Percentiles rank a stretch among this genome's conserved stretches.
Conservation (phyloP, 2,888 invertebrate species). For the Oligia strigilis region DNA sequence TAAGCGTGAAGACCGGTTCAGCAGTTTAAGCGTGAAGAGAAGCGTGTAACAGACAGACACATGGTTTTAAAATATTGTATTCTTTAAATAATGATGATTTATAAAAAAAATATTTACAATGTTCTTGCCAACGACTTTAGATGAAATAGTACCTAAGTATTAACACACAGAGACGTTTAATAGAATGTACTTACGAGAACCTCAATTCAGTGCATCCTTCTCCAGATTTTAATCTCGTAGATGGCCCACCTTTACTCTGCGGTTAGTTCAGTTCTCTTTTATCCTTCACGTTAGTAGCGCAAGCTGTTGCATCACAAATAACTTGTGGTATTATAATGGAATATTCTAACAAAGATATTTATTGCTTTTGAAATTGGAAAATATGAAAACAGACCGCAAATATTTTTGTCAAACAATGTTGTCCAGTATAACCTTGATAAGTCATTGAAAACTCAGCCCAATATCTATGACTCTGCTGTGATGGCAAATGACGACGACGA, state of each 20-base stretch:
- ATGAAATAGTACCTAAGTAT: not conserved
- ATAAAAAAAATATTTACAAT: not conserved
- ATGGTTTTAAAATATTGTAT: not conserved
- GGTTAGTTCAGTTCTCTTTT: conserved; percentile 31
- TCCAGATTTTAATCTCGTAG: conserved; percentile 46
- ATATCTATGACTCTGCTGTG: conserved; percentile 8
- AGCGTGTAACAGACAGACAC: no score
- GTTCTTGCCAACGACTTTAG: not conserved
- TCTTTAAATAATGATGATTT: not conserved
- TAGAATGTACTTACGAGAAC: conserved; percentile 13
- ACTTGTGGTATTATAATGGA: not conserved
- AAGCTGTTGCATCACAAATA: conserved; percentile 25
- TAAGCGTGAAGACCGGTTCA: no score
- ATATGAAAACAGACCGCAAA: conserved; percentile 19
- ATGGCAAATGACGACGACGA: conserved; percentile 16
- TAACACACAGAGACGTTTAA: not conserved
- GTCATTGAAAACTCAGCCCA: conserved; percentile 24
- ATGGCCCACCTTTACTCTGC: conserved; percentile 27
- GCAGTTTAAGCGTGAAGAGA: no score
- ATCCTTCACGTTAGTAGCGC: conserved; percentile 3
- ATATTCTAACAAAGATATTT: conserved; percentile 34
- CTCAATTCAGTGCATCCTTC: conserved; percentile 1
- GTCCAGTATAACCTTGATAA: conserved; percentile 38
- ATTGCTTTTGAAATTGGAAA: conserved; percentile 40
- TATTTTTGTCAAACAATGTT: conserved; percentile 15